These are phyloP conservation scores for Himalopsyche kuldschensis DNA, from an alignment of 2,888 invertebrate genomes.

Conservation along the genomic window DNA sequence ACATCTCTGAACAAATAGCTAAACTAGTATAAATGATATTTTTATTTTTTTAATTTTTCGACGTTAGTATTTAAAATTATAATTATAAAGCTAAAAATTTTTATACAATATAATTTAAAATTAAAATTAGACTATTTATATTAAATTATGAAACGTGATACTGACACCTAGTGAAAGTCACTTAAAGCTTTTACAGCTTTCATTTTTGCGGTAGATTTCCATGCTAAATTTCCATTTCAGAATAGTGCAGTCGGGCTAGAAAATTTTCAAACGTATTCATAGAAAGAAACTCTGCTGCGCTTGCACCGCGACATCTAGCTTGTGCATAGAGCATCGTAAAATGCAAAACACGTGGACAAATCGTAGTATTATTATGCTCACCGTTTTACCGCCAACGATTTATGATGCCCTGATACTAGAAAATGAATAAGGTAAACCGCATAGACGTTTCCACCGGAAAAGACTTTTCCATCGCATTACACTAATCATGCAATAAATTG, in stretches of 20 bases:
- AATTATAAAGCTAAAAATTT: too few relatives aligned
- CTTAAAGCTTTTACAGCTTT: not conserved
- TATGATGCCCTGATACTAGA: constrained; percentile 27
- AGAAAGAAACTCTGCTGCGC: not conserved
- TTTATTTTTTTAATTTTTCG: too few relatives aligned
- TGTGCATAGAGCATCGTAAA: not conserved
- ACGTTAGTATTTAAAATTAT: too few relatives aligned
- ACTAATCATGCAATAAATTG: too few relatives aligned
- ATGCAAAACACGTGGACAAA: not conserved
- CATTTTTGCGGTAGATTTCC: not conserved
- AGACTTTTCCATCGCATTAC: not conserved
- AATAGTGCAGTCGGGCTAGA: not conserved
- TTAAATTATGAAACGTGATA: too few relatives aligned
- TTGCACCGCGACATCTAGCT: constrained; percentile 10
- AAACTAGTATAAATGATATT: too few relatives aligned
- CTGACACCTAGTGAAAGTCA: not conserved
- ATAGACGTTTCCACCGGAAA: not conserved
- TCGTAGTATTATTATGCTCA: not conserved
- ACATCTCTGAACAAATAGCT: too few relatives aligned
- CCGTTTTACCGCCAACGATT: not conserved
- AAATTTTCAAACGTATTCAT: not conserved
- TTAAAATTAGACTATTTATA: too few relatives aligned
- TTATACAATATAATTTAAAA: too few relatives aligned
- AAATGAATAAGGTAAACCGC: constrained; percentile 20
- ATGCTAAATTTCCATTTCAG: not conserved